Evolutionary conservation across 2,797 vertebrate genomes (phyloP).

Genomic region (Kryptopterus vitreolus): DNA sequence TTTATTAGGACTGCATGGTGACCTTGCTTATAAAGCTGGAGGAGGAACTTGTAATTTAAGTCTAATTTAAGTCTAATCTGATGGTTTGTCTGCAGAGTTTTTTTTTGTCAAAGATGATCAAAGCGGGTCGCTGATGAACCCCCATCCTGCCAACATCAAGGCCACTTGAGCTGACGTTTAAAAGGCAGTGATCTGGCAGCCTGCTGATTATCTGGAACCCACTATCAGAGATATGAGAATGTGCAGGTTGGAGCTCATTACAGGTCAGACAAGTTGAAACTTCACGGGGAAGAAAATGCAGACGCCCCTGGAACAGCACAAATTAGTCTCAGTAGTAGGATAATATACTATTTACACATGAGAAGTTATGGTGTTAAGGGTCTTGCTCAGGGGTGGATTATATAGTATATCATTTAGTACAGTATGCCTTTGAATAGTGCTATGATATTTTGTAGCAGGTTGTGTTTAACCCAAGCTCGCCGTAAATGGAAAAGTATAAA

Average conservation of each 20-base stretch:
- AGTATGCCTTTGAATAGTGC: no score
- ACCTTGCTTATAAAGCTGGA: neutral
- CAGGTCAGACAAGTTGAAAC: neutral
- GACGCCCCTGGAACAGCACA: no score
- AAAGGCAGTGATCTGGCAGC: neutral
- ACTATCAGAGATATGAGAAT: neutral
- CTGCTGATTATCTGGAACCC: neutral
- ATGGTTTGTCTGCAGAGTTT: no score
- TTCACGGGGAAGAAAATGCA: neutral
- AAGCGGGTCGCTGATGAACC: neutral
- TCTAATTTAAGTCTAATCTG: no score
- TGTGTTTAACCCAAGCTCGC: no score
- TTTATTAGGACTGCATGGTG: neutral
- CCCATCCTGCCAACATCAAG: neutral
- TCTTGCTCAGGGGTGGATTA: no score
- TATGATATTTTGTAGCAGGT: neutral
- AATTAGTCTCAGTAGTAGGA: no score
- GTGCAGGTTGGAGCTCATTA: neutral
- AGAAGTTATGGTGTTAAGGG: no score
- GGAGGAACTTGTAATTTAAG: no score
- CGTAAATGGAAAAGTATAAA: neutral
- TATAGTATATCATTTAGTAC: no score
- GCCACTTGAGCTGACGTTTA: neutral
- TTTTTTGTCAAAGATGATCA: constrained; percentile 6
- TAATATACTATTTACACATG: no score